Conservation (phyloP, 2,888 invertebrate species). For the Ypsolopha sequella region DNA sequence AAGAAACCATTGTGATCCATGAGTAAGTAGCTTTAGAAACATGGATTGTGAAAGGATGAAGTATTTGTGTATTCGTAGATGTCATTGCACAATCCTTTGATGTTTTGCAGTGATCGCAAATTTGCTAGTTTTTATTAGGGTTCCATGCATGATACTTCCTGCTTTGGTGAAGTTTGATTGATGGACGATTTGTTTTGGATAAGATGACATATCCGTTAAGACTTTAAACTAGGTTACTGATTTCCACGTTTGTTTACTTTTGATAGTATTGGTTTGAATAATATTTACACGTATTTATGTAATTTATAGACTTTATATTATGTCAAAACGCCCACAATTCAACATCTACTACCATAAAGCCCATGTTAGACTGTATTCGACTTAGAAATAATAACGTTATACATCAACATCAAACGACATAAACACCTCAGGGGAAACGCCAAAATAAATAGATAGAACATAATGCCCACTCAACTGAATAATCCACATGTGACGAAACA, state of each 20-base stretch:
- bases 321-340: too few relatives aligned
- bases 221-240: too few relatives aligned
- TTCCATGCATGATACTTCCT: not conserved
- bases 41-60: not conserved
- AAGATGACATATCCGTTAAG: not conserved
- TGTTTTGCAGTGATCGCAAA: not conserved
- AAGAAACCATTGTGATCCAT: not conserved
- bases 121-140: not conserved
- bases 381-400: too few relatives aligned
- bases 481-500: constrained; percentile 45
- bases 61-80: not conserved
- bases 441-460: constrained; percentile 6
- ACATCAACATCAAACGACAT: not conserved
- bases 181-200: not conserved
- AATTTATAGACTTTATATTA: too few relatives aligned
- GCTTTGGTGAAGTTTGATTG: not conserved
- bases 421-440: not conserved
- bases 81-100: constrained; percentile 3
- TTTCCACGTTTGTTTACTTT: too few relatives aligned
- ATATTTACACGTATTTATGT: too few relatives aligned
- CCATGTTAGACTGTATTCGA: too few relatives aligned
- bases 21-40: not conserved
- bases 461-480: constrained; percentile 20
- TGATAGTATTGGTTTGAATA: too few relatives aligned
- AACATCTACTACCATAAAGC: too few relatives aligned